Percentiles rank a stretch among this genome's conserved stretches.
These are phyloP conservation scores for Martes martes DNA, from an alignment of 2,113 vertebrate genomes.

Conservation along the genomic window DNA sequence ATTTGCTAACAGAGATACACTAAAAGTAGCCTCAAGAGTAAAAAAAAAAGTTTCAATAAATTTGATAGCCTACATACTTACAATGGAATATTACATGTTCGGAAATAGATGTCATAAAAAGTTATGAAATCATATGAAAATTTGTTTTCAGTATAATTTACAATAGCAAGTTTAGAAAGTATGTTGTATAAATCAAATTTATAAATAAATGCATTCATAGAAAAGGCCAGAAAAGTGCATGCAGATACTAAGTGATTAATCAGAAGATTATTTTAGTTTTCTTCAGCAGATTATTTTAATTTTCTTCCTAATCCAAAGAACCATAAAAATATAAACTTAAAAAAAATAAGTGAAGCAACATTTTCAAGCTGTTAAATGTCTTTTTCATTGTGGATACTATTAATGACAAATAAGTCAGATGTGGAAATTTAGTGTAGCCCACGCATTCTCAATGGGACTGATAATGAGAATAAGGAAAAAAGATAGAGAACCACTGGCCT, in stretches of 20 bases:
- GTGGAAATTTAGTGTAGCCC: neutral
- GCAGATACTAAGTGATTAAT: neutral
- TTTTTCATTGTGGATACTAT: neutral
- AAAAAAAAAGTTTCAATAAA: neutral
- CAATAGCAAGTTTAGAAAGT: neutral
- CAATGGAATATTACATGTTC: neutral
- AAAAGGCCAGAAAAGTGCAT: neutral
- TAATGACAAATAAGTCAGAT: neutral
- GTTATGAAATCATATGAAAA: neutral
- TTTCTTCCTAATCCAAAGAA: neutral
- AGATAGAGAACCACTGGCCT: neutral
- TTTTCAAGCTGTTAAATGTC: neutral
- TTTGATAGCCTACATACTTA: neutral
- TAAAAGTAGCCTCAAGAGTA: neutral
- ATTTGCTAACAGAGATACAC: neutral
- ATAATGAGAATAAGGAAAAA: neutral
- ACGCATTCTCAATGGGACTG: fast-evolving
- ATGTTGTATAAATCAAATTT: neutral
- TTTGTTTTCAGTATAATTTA: neutral
- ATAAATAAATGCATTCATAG: neutral
- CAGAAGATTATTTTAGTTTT: neutral
- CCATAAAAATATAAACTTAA: neutral
- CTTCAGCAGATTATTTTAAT: neutral
- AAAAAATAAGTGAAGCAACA: neutral
- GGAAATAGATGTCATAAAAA: neutral